Evolutionary conservation across 2,888 invertebrate genomes (phyloP).

Genomic region (Harpalus rubripes): DNA sequence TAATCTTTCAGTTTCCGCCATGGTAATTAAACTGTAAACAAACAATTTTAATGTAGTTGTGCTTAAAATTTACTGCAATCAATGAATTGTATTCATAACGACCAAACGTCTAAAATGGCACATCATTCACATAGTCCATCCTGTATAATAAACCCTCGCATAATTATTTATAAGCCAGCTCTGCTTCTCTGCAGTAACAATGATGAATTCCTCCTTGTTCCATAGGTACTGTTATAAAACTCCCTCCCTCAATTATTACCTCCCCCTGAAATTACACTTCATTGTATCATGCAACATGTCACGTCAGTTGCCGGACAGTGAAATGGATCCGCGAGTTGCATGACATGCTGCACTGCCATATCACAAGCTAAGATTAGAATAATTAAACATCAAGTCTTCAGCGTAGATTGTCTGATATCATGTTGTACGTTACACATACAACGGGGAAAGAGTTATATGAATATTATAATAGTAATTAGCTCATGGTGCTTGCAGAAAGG

Average conservation of each 20-base stretch:
- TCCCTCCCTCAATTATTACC: background rate
- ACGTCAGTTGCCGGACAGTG: background rate
- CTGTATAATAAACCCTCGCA: no score
- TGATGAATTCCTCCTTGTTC: no score
- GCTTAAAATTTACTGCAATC: no score
- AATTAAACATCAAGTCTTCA: slow-evolving; percentile 6
- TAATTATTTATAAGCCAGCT: no score
- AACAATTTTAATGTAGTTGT: no score
- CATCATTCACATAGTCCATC: no score
- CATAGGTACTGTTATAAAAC: no score
- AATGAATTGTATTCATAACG: no score
- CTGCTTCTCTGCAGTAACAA: no score
- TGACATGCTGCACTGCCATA: slow-evolving; percentile 4
- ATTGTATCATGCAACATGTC: background rate
- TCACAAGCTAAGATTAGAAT: slow-evolving; percentile 6
- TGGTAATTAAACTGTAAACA: no score
- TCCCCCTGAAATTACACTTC: background rate
- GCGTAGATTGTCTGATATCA: background rate
- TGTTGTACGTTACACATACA: background rate
- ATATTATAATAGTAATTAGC: slow-evolving; percentile 2
- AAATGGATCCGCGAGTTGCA: slow-evolving; percentile 4
- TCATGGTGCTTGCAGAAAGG: background rate
- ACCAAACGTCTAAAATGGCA: no score
- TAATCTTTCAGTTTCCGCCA: no score
- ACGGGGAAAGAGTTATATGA: background rate